Evolutionary conservation across 2,797 vertebrate genomes (phyloP).

Genomic region (Sebastes flavidus): DNA sequence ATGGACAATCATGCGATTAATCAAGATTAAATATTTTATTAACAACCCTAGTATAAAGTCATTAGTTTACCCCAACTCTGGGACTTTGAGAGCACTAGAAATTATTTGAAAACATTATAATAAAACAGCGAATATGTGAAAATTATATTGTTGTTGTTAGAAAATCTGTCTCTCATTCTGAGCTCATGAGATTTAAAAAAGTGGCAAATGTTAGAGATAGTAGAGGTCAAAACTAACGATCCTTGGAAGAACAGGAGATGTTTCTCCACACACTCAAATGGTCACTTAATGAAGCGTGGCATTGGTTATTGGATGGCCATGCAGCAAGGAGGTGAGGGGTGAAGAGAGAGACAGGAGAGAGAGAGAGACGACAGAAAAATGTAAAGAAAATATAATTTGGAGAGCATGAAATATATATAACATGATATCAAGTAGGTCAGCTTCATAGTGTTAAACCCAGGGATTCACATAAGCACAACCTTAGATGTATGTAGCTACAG

Average conservation of each 20-base stretch:
- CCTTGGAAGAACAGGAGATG: constrained; percentile 37
- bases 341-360: background rate
- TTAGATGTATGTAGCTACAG: background rate
- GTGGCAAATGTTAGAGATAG: constrained; percentile 4
- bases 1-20: too few relatives aligned
- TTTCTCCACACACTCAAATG: constrained; percentile 47
- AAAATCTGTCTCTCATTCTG: background rate
- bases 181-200: constrained; percentile 7
- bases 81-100: background rate
- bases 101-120: background rate
- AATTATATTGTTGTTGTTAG: background rate
- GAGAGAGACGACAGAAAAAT: background rate
- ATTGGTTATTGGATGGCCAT: constrained; percentile 54
- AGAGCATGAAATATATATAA: constrained; percentile 5
- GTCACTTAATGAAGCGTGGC: constrained; percentile 65
- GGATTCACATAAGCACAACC: constrained; percentile 5
- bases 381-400: background rate
- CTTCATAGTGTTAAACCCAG: background rate
- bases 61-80: background rate
- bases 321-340: constrained; percentile 21
- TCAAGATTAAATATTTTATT: too few relatives aligned
- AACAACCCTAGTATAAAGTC: background rate
- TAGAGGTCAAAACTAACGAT: constrained; percentile 52
- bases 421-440: constrained; percentile 15
- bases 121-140: background rate